Evolutionary conservation across 2,797 vertebrate genomes (phyloP).

Genomic region (Taenioides sp.): DNA sequence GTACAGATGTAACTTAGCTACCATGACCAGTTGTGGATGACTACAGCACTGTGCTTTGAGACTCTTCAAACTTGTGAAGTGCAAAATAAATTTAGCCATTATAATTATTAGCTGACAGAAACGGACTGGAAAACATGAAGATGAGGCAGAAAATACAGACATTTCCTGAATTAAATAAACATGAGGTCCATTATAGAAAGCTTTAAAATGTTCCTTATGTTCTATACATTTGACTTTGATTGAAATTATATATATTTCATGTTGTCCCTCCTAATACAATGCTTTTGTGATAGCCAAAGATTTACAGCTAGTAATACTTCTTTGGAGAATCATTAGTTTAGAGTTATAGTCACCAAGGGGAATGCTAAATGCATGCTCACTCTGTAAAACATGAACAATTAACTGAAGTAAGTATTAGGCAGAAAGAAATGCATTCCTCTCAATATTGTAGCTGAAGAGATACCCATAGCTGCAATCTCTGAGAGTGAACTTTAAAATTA

Average conservation of each 20-base stretch:
- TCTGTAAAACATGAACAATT: conserved; percentile 18
- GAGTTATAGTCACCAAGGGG: conserved; percentile 42
- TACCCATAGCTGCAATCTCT: neutral
- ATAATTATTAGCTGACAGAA: neutral
- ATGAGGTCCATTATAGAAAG: neutral
- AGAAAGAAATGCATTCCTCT: conserved; percentile 1
- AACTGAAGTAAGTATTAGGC: conserved; percentile 10
- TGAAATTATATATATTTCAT: neutral
- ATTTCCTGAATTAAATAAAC: neutral
- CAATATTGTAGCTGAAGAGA: conserved; percentile 17
- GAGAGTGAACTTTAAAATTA: conserved; percentile 25
- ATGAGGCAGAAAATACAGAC: neutral
- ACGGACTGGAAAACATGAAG: neutral
- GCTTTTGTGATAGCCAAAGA: conserved; percentile 45
- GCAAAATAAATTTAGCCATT: neutral
- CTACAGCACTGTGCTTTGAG: neutral
- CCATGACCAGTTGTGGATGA: neutral
- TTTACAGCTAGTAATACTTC: conserved; percentile 38
- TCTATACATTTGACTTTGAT: neutral
- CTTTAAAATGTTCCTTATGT: neutral
- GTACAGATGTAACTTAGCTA: too few relatives aligned
- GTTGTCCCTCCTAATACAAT: conserved; percentile 37
- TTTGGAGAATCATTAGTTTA: conserved; percentile 49
- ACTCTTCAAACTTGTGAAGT: neutral
- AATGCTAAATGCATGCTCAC: conserved; percentile 34